Evolutionary conservation across 1,140 invertebrate species (phyloP).

Genomic region (Aradophagus sp.): DNA sequence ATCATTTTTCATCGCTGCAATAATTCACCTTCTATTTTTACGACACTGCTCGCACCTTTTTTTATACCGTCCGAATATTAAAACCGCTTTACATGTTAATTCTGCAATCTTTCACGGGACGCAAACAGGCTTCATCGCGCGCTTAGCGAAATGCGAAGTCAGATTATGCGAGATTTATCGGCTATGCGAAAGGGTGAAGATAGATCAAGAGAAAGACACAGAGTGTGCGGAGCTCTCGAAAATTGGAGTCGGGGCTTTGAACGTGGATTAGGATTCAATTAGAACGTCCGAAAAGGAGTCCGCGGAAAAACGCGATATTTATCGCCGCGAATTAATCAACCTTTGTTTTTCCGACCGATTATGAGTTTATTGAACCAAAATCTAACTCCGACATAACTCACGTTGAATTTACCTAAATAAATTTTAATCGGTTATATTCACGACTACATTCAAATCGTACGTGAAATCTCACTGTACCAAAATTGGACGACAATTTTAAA

Average conservation of each 20-base stretch:
- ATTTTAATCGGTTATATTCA: no score
- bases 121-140: constrained; percentile 55
- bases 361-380: no score
- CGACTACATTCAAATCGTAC: no score
- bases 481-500: no score
- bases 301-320: constrained; percentile 63
- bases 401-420: no score
- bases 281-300: constrained; percentile 46
- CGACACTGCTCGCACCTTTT: constrained; percentile 8
- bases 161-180: constrained; percentile 59
- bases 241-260: constrained; percentile 61
- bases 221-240: constrained; percentile 26
- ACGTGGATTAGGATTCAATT: constrained; percentile 71
- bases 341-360: no score
- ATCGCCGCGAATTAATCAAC: constrained; percentile 43
- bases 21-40: constrained; percentile 29
- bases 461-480: no score
- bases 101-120: constrained; percentile 49
- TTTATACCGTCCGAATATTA: constrained; percentile 30
- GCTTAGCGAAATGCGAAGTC: constrained; percentile 50
- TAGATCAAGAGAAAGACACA: constrained; percentile 20
- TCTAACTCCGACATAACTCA: no score
- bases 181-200: constrained; percentile 47
- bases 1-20: constrained; percentile 26
- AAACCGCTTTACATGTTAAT: constrained; percentile 52